Base-by-base conservation (phyloP, 1,140 invertebrate genomes). In the Heterodera carotae region DNA sequence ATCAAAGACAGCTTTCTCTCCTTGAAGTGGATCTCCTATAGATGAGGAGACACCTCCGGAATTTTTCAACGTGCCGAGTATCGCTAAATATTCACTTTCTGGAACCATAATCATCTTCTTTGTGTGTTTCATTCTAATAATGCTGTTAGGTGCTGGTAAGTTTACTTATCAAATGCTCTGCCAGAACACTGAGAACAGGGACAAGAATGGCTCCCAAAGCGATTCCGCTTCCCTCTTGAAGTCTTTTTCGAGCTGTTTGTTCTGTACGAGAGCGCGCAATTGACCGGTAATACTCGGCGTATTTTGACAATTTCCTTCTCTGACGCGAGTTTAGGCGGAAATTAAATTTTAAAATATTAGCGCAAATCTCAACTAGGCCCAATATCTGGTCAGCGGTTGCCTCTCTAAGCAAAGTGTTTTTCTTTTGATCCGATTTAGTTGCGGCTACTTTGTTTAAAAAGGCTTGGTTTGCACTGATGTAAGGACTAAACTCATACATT, bases 341-440 rank as follows among this genome's bases (percentile, higher is more conserved):
- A 82, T 67, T 69, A 27, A 34, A 22, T 22, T 69, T 56, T 48
- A 78, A 60, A 36, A 78, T 53, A 36, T 78, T 78, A 10, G 56
- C 62, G n/a, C 76, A 80, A 22, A 79, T 80, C 39, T 78, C 76
- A 8, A 78, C 76, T 33, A 78, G 25, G 18, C 77, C 78, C 22
- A 78, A 53, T 10, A 78, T 36, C 31, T 78, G 34, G 22, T 76
- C 74, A 3, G 69, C 74, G 12, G 1, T 56, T 22, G 48, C 48
- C 15, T 56, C 48, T 56, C 18, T 15, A 4, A 56, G 48, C 15
- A 56, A 0, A 18, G 5, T 22, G 22, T 56, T 56, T 56, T 56
- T 56, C 18, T 22, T 56, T 56, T 22, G 12, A 22, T 25, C 48
- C 12, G 48, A 56, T 22, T 56, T 56, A 5, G 48, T 56, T 12